phyloP scores from a whole-genome alignment of 2,113 vertebrate genomes.

The Psophia crepitans region DNA sequence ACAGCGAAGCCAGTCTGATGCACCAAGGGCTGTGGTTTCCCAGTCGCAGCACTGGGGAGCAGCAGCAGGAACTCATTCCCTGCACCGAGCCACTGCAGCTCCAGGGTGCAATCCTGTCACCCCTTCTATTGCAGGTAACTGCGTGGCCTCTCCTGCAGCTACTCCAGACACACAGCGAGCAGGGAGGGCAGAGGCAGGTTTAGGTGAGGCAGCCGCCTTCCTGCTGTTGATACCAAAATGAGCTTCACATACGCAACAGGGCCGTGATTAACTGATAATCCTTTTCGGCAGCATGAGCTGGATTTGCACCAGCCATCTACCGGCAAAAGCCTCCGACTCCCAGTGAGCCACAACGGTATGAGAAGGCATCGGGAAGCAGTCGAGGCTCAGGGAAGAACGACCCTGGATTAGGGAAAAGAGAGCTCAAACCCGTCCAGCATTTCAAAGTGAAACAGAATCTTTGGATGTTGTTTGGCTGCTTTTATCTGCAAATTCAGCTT shows the following conservation, averaged over 20 bases:
- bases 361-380: background rate
- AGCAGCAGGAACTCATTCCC: background rate
- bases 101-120: background rate
- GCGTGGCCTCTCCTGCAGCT: background rate
- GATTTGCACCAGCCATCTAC: background rate
- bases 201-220: background rate
- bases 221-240: background rate
- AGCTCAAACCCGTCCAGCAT: background rate
- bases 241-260: background rate
- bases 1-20: background rate
- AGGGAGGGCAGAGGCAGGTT: background rate
- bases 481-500: slow-evolving; percentile 1
- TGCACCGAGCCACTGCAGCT: background rate
- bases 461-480: background rate
- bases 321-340: background rate
- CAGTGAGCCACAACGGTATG: background rate
- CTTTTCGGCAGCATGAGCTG: background rate
- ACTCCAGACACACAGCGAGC: background rate
- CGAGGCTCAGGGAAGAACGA: background rate
- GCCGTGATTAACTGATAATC: background rate
- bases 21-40: background rate
- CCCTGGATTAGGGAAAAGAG: background rate
- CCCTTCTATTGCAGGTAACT: background rate
- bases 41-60: background rate
- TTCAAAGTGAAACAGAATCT: slow-evolving; percentile 2